Percentiles rank a stretch among this genome's conserved stretches.
Conservation (phyloP, 2,888 invertebrate species). For the Brenthis hecate region DNA sequence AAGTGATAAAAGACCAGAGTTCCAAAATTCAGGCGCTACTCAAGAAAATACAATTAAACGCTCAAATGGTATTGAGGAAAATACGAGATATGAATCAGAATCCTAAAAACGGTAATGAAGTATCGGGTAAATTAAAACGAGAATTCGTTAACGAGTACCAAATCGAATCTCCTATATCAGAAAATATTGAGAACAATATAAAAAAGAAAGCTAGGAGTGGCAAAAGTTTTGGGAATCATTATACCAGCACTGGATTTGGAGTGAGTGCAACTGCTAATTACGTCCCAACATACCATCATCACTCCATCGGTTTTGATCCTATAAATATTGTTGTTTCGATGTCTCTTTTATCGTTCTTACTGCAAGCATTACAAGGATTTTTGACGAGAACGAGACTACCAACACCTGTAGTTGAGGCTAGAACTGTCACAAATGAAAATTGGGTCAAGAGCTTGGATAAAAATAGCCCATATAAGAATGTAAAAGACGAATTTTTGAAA, state of each 20-base stretch:
- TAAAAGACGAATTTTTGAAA: slow-evolving; percentile 55
- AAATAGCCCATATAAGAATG: slow-evolving; percentile 44
- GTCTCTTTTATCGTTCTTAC: slow-evolving; percentile 71
- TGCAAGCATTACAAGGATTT: slow-evolving; percentile 74
- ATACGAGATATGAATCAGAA: slow-evolving; percentile 60
- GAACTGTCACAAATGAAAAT: slow-evolving; percentile 42
- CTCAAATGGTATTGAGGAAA: slow-evolving; percentile 64
- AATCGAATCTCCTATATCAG: slow-evolving; percentile 61
- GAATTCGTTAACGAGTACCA: slow-evolving; percentile 49
- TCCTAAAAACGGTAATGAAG: slow-evolving; percentile 27
- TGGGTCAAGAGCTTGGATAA: slow-evolving; percentile 43
- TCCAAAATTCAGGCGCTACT: slow-evolving; percentile 64
- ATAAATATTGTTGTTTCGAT: slow-evolving; percentile 76
- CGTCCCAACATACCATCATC: slow-evolving; percentile 70
- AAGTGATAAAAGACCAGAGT: slow-evolving; percentile 70
- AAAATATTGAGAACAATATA: slow-evolving; percentile 45
- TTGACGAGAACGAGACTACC: slow-evolving; percentile 62
- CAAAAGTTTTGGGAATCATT: slow-evolving; percentile 64
- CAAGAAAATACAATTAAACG: slow-evolving; percentile 68
- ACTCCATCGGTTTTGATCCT: slow-evolving; percentile 79
- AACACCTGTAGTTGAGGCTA: slow-evolving; percentile 70
- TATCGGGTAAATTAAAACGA: slow-evolving; percentile 25
- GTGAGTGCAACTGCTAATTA: slow-evolving; percentile 60
- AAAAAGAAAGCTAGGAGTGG: slow-evolving; percentile 40
- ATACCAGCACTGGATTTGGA: slow-evolving; percentile 62